These are phyloP conservation scores for Geothlypis trichas DNA, from an alignment of 2,113 vertebrate genomes.

Conservation along the genomic window DNA sequence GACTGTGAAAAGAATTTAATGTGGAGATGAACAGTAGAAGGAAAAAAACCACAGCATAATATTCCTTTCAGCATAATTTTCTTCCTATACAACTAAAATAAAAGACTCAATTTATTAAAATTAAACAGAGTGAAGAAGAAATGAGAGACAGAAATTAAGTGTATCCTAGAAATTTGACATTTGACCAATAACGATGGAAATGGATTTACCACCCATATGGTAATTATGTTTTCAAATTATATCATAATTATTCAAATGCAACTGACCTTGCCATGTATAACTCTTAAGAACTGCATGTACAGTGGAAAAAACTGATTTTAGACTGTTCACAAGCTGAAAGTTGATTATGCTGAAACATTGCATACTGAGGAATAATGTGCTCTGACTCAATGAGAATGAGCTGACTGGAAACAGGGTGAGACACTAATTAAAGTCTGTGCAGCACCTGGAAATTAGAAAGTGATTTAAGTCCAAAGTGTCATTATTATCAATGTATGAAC, in stretches of 20 bases:
- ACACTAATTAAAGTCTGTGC: not conserved
- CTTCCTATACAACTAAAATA: not conserved
- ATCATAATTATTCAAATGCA: constrained; percentile 47
- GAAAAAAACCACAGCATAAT: not conserved
- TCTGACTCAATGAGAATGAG: constrained; percentile 2
- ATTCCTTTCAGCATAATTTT: not conserved
- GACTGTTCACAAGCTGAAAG: not conserved
- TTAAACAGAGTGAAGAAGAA: not conserved
- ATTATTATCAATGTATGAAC: not conserved
- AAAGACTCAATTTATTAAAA: not conserved
- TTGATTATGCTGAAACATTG: not conserved
- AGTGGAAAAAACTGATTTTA: constrained; percentile 10
- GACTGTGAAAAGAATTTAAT: not conserved
- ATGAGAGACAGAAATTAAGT: constrained; percentile 6
- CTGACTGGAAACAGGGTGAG: not conserved
- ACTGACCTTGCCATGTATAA: constrained; percentile 33
- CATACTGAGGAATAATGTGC: not conserved
- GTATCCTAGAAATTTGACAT: not conserved
- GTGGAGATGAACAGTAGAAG: not conserved
- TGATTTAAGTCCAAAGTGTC: not conserved
- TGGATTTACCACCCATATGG: not conserved
- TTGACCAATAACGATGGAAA: not conserved
- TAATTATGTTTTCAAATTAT: constrained; percentile 45
- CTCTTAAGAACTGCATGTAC: constrained; percentile 4
- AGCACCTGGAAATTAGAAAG: not conserved